These are phyloP conservation scores for Cacatua alba DNA, from an alignment of 2,113 vertebrate species.

Conservation along the genomic window DNA sequence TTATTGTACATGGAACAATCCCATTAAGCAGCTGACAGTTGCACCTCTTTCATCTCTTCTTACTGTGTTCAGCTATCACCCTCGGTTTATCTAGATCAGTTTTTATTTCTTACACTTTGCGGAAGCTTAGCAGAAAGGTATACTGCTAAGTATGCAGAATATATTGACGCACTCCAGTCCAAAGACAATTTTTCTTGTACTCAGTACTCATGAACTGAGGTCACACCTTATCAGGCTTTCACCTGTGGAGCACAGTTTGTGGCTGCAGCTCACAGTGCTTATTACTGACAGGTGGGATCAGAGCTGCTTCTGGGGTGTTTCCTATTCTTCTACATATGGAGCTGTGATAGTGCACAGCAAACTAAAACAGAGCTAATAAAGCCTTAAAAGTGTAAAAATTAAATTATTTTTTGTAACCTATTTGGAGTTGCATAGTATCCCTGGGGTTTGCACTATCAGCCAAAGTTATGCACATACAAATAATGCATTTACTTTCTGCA, in stretches of 20 bases:
- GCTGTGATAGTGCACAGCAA: not conserved
- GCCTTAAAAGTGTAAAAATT: not conserved
- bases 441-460: not conserved
- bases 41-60: not conserved
- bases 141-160: not conserved
- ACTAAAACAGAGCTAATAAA: not conserved
- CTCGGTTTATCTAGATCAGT: not conserved
- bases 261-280: not conserved
- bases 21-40: not conserved
- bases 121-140: not conserved
- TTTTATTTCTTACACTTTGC: not conserved
- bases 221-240: not conserved
- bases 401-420: not conserved
- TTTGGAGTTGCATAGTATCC: not conserved
- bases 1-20: not conserved
- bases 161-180: not conserved
- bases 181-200: not conserved
- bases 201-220: not conserved
- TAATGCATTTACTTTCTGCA: not conserved
- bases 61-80: not conserved
- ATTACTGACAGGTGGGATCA: not conserved
- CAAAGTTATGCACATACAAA: constrained; percentile 13
- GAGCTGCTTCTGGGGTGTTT: not conserved
- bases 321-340: not conserved
- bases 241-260: not conserved